Conservation (phyloP, 2,113 vertebrate genomes). For the Cervus canadensis region DNA sequence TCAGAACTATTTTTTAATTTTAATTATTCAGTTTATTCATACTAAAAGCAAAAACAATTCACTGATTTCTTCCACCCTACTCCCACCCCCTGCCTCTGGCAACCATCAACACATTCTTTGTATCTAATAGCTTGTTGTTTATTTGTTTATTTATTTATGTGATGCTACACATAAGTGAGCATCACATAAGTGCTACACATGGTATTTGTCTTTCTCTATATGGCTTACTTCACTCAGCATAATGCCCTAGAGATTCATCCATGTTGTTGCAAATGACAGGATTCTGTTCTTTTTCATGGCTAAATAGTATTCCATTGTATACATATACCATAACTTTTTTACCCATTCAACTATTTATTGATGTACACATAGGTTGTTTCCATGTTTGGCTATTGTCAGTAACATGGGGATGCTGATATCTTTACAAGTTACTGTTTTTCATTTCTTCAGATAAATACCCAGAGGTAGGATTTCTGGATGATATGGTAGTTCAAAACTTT, state of each 20-base stretch:
- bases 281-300: neutral
- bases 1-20: neutral
- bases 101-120: neutral
- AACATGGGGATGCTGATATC: neutral
- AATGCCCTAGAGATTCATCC: neutral
- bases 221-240: neutral
- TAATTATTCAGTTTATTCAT: neutral
- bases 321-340: neutral
- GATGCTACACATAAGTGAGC: neutral
- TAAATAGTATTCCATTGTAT: neutral
- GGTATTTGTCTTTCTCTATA: neutral
- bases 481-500: neutral
- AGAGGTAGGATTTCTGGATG: neutral
- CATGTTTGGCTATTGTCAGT: neutral
- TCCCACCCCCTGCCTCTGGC: neutral
- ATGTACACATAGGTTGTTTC: neutral
- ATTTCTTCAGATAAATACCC: neutral
- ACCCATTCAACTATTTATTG: neutral
- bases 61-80: neutral
- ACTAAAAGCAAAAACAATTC: neutral
- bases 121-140: neutral
- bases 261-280: neutral
- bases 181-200: neutral
- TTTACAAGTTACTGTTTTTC: neutral
- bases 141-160: neutral